These are phyloP conservation scores for Helostoma temminkii DNA, from an alignment of 2,797 vertebrate genomes.

Conservation along the genomic window DNA sequence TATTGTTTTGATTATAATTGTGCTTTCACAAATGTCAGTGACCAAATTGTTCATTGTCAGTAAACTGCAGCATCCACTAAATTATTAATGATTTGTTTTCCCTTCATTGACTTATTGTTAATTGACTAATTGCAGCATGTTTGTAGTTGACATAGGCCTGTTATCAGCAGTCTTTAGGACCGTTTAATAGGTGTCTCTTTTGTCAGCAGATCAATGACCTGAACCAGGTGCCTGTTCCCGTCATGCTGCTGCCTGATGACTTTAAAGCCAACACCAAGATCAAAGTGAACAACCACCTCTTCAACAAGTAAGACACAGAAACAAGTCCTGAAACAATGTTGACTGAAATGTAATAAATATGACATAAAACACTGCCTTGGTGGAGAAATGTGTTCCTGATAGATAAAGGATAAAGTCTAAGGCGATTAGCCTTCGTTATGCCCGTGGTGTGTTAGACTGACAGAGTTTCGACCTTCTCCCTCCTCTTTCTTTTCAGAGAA, in stretches of 20 bases:
- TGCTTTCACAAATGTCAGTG: background rate
- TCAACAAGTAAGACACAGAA: constrained; percentile 88
- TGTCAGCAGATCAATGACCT: constrained; percentile 90
- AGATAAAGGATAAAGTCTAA: background rate
- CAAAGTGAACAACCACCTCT: constrained; percentile 97
- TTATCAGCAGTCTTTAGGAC: background rate
- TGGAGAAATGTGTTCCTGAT: background rate
- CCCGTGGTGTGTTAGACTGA: background rate
- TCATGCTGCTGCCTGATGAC: constrained; percentile 96
- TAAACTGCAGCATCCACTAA: background rate
- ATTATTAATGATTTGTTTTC: background rate
- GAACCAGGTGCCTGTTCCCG: constrained; percentile 92
- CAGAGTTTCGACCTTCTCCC: background rate
- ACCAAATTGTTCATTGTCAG: too few relatives aligned
- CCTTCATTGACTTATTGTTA: background rate
- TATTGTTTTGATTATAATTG: background rate
- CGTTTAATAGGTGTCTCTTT: constrained; percentile 1
- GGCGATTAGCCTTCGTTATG: background rate
- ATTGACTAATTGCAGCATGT: background rate
- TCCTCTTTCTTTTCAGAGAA: constrained; percentile 83
- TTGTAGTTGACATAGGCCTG: background rate
- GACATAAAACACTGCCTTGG: background rate
- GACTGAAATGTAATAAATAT: background rate
- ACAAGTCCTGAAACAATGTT: rapidly evolving
- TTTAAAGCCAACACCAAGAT: constrained; percentile 97